Evolutionary conservation across 1,140 invertebrate genomes (phyloP).

Genomic region (Pseudomyrmex cubaensis): DNA sequence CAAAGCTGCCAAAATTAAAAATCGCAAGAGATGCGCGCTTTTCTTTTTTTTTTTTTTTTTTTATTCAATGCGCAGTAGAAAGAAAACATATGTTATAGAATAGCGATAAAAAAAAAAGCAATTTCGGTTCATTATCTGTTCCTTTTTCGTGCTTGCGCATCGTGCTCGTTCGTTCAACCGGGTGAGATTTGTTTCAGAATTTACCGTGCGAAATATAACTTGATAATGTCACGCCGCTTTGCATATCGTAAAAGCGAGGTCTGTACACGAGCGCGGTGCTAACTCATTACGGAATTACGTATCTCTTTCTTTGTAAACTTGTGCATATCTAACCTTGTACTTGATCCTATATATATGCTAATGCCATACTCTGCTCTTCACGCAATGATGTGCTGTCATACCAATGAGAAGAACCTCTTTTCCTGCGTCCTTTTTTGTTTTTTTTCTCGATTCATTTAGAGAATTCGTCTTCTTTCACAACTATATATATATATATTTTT

Average conservation of each 20-base stretch:
- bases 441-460: conserved; percentile 43
- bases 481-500: conserved; percentile 18
- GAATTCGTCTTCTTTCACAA: conserved; percentile 55
- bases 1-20: conserved; percentile 31
- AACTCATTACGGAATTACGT: conserved; percentile 67
- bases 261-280: conserved; percentile 51
- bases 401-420: conserved; percentile 81
- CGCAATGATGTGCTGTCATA: conserved; percentile 86
- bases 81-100: conserved; percentile 40
- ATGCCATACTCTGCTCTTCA: conserved; percentile 83
- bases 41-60: conserved; percentile 35
- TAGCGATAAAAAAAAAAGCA: conserved; percentile 56
- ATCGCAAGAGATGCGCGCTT: conserved; percentile 40
- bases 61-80: conserved; percentile 35
- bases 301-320: conserved; percentile 73
- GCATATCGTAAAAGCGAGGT: too few species aligned
- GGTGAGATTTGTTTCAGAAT: not conserved
- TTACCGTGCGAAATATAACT: not conserved
- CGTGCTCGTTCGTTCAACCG: conserved; percentile 54
- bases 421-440: conserved; percentile 60
- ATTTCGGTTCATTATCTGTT: conserved; percentile 59
- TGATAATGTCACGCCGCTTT: not conserved
- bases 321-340: conserved; percentile 79
- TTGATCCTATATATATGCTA: conserved; percentile 79
- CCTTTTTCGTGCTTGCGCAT: conserved; percentile 59